Evolutionary conservation across 2,888 invertebrate genomes (phyloP).

Genomic region (Dendrolimus pini): DNA sequence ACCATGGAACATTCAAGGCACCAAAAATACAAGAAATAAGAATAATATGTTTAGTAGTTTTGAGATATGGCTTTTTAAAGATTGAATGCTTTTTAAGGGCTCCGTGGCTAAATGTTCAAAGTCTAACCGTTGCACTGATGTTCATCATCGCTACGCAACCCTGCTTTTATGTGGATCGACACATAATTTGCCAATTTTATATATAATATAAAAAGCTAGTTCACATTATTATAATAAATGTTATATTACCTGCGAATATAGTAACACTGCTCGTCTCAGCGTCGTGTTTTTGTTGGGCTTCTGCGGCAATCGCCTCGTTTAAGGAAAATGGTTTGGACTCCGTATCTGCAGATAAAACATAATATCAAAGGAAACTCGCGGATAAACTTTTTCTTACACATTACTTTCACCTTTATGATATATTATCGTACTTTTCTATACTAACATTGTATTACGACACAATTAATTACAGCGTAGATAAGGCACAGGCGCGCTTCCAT

Average conservation of each 20-base stretch:
- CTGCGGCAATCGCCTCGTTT: slow-evolving; percentile 52
- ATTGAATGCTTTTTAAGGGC: too few species aligned
- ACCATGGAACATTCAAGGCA: too few species aligned
- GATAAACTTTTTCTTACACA: slow-evolving; percentile 10
- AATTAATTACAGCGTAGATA: slow-evolving; percentile 43
- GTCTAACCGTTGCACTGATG: too few species aligned
- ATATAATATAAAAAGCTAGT: too few species aligned
- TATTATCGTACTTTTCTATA: slow-evolving; percentile 24
- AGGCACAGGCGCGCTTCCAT: slow-evolving; percentile 53
- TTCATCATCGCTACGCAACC: too few species aligned
- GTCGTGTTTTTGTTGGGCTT: slow-evolving; percentile 30
- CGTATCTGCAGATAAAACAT: slow-evolving; percentile 32
- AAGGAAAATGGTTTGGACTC: slow-evolving; percentile 52
- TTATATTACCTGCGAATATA: slow-evolving; percentile 2
- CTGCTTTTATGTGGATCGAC: too few species aligned
- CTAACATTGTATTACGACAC: slow-evolving; percentile 30
- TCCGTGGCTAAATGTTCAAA: too few species aligned
- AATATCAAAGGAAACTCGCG: slow-evolving; percentile 1
- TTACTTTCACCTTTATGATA: slow-evolving; percentile 7
- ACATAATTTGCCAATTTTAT: too few species aligned
- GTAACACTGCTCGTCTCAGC: slow-evolving; percentile 9
- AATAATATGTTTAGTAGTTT: too few species aligned
- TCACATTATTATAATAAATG: not conserved
- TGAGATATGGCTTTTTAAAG: too few species aligned
- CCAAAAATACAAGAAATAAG: too few species aligned